Base-by-base conservation (phyloP, 2,797 vertebrate species). In the Ctenochaetus hawaiiensis region DNA sequence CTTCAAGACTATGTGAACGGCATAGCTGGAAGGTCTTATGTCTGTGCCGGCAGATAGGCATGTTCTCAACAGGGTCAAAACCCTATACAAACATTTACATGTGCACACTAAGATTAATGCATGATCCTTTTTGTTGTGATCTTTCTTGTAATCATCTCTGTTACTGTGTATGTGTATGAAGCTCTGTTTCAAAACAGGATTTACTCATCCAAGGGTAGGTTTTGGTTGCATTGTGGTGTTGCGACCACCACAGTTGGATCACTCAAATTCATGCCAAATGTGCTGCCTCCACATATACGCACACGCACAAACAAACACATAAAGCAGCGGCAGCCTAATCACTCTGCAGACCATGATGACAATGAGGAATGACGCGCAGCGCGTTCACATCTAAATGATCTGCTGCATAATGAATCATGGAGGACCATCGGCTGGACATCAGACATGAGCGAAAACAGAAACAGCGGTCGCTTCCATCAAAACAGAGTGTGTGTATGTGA, bases 361-460 rank as follows among this genome's bases (percentile, higher is more conserved):
- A 71, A 44, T 70, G 48, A 77, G 41, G 34, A 80, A 59, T 8
- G 47, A 58, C 62, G 59, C 81, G 45, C 57, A 5, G 51, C 16
- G 13, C 13, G 41, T 49, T 80, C 66, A 75, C 51, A 56, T 83
- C 60, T 1, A 14, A 67, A 62, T 47, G 47, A 79, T 62, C 69
- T 16, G 45, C 34, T 0, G 2, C 70, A 65, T 80, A 83, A 92
- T 86, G 86, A 90, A 80, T 90, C 64, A 77, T 5, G 47, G 77
- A 76, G 63, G 63, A 64, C 23, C 1, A 70, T 64, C 65, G 23
- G 83, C 80, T 78, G 82, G 86, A 83, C 79, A 62, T 76, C 59
- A 79, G 75, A 71, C 77, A 30, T 17, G 60, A 70, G 56, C 59
- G 64, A 82, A 77, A 88, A 88, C 86, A 84, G 82, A 85, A 82